Base-by-base conservation (phyloP, 2,888 invertebrate species). In the Epistrophe eligans region DNA sequence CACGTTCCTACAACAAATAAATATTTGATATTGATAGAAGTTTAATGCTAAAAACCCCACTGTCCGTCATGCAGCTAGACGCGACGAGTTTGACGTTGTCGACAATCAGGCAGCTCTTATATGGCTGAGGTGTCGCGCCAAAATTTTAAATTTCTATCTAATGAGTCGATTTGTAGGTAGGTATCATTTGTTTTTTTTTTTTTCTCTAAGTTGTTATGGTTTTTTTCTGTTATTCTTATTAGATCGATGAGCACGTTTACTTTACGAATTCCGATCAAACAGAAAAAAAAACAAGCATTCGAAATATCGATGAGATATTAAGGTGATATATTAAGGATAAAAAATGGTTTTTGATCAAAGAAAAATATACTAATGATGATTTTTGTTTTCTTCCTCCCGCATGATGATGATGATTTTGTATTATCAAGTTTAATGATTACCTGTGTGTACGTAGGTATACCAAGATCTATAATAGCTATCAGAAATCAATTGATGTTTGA, bases 61-160 rank as follows among this genome's bases (percentile, higher is more conserved):
- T 62, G 64, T 45, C 1, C 1, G 17, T 9, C 7, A 32, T 64
- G 43, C 43, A 62, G 15, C 19, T 24, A 62, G 52, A 62, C 76
- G 77, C 74, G 67, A 79, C 67, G 62, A 38, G 62, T 52, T 84
- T 62, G 81, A 85, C 77, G 81, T 60, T 76, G 80, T 40, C 60
- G 80, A 60, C 60, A 43, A 45, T 64, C 11, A 50, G 55, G 28
- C 64, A 77, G 24, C 52, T 50, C 6, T 28, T 70, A 64, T 62
- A 64, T 62, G 79, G 76, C 79, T 83, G 66, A 57, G 87, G 40
- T 87, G 87, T 87, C 87, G 83, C 87, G 79, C 79, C 87, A 87
- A 87, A 79, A 72, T 58, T 50, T 62, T 32, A 67, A 77, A 84
- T 72, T 50, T 79, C 67, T 45, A 32, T 73, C 66, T 55, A 11